Percentiles rank a stretch among this genome's conserved stretches.
Evolutionary conservation across 2,113 vertebrate genomes (phyloP).

Genomic region (Dasyornis broadbenti): DNA sequence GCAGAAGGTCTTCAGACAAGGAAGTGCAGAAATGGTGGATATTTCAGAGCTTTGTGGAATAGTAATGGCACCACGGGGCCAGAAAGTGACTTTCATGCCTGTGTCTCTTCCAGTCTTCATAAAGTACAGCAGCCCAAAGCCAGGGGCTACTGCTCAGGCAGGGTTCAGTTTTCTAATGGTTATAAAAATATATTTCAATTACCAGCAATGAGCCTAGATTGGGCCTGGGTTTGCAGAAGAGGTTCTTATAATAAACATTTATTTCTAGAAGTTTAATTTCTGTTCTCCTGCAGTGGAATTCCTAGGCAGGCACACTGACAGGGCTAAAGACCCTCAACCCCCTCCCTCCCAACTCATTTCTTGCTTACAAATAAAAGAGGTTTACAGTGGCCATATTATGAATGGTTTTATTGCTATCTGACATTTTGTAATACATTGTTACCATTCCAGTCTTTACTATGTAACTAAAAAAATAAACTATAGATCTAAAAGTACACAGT

Average conservation of each 20-base stretch:
- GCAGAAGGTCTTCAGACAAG: not conserved
- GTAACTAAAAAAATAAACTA: constrained; percentile 52
- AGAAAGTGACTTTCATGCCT: not conserved
- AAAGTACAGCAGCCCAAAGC: not conserved
- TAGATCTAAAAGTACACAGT: constrained; percentile 24
- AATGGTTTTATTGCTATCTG: constrained; percentile 49
- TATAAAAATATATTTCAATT: not conserved
- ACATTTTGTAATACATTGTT: constrained; percentile 22
- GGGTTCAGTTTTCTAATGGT: not conserved
- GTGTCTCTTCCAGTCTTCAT: not conserved
- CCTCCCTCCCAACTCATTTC: not conserved
- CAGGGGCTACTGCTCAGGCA: not conserved
- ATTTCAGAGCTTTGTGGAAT: fast-evolving
- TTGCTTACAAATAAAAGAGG: not conserved
- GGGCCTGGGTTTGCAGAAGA: not conserved
- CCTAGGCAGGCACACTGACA: not conserved
- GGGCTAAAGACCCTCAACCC: not conserved
- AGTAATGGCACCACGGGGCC: not conserved
- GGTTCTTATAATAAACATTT: not conserved
- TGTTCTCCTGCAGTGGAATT: not conserved
- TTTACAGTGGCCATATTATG: not conserved
- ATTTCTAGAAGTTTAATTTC: not conserved
- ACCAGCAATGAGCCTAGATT: not conserved
- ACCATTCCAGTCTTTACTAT: constrained; percentile 35
- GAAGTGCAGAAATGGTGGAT: not conserved